Base-by-base conservation (phyloP, 2,888 invertebrate genomes). In the Caenorhabditis virilis region DNA sequence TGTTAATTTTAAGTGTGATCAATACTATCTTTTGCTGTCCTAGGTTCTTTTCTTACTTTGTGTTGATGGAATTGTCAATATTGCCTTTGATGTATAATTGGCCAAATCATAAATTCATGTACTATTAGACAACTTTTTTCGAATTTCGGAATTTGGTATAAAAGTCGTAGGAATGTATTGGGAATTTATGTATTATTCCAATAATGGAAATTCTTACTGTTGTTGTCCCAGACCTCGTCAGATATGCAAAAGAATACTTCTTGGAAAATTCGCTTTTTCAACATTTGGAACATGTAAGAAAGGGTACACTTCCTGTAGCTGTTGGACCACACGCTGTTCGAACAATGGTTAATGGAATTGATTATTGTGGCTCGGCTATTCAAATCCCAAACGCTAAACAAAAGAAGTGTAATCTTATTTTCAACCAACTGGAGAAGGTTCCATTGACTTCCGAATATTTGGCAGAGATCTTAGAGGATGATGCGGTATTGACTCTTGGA, bases 131-230 rank as follows among this genome's bases (percentile, higher is more conserved):
- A n/a, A n/a, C n/a, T n/a, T n/a, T n/a, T n/a, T n/a, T n/a, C n/a
- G n/a, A n/a, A n/a, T n/a, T n/a, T n/a, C n/a, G n/a, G n/a, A n/a
- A n/a, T n/a, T n/a, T n/a, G n/a, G n/a, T n/a, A n/a, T n/a, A n/a
- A n/a, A n/a, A n/a, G n/a, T n/a, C n/a, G n/a, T n/a, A n/a, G n/a
- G n/a, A n/a, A n/a, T n/a, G n/a, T n/a, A n/a, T n/a, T n/a, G n/a
- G n/a, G n/a, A n/a, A n/a, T n/a, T n/a, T n/a, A n/a, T n/a, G n/a
- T n/a, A n/a, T n/a, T n/a, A n/a, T n/a, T n/a, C n/a, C n/a, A n/a
- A 46, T n/a, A 18, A 64, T 65, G 59, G 59, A 65, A 30, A 52
- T 65, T 45, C 65, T 65, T 15, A 65, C 65, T 45, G 65, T 59
- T 7, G 65, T 65, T 11, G 51, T 65, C 33, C 65, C 65, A 16